phyloP scores from a whole-genome alignment of 2,888 invertebrate species.

The Tholera decimalis region DNA sequence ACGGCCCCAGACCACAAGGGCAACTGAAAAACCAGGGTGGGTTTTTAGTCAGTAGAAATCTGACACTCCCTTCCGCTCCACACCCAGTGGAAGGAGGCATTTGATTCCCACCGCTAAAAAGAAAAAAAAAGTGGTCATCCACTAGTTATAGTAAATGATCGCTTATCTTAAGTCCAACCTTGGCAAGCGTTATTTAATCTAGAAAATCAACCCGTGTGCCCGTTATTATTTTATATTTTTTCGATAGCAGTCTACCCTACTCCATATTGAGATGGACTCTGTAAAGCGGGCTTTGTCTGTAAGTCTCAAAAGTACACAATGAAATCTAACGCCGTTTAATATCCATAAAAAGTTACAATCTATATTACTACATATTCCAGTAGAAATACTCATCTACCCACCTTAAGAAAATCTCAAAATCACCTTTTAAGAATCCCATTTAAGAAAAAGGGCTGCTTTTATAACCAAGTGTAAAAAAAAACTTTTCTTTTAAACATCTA shows the following conservation, averaged over 20 bases:
- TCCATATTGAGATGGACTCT: too few species aligned
- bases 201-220: too few species aligned
- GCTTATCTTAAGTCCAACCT: too few species aligned
- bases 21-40: too few species aligned
- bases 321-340: neutral
- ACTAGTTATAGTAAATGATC: too few species aligned
- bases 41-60: too few species aligned
- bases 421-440: constrained; percentile 7
- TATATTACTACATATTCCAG: constrained; percentile 5
- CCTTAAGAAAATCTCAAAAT: constrained; percentile 26
- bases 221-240: neutral
- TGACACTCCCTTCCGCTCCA: too few species aligned
- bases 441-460: constrained; percentile 5
- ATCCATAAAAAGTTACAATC: constrained; percentile 22
- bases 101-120: too few species aligned
- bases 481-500: neutral
- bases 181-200: too few species aligned
- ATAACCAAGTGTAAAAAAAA: neutral
- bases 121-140: too few species aligned
- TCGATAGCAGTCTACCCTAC: neutral
- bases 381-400: neutral
- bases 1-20: too few species aligned
- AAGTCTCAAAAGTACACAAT: neutral
- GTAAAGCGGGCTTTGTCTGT: neutral
- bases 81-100: too few species aligned